Conservation (phyloP, 2,888 invertebrate species). For the Apotomis betuletana region DNA sequence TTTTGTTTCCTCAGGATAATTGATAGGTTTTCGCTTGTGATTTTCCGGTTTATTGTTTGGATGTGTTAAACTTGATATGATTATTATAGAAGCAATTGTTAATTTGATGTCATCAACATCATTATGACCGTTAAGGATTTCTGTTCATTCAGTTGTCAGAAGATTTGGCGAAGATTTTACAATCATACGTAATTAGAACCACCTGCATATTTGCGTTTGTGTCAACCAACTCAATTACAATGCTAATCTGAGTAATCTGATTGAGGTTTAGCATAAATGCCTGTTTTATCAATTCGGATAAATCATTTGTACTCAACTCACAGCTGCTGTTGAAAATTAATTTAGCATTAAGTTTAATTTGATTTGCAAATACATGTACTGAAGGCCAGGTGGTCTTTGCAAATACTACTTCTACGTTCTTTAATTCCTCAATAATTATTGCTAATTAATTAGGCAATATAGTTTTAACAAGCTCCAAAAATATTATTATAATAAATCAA, state of each 20-base stretch:
- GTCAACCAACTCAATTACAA: constrained; percentile 49
- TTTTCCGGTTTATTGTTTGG: not conserved
- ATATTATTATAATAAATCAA: too few species aligned
- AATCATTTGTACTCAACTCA: constrained; percentile 63
- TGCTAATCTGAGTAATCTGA: constrained; percentile 50
- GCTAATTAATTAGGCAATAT: not conserved
- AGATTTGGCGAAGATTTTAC: constrained; percentile 18
- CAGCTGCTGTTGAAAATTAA: constrained; percentile 64
- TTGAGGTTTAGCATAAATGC: constrained; percentile 56
- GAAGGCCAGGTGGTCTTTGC: constrained; percentile 7
- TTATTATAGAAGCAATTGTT: not conserved
- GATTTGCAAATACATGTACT: constrained; percentile 69
- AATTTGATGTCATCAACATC: not conserved
- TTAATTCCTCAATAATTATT: not conserved
- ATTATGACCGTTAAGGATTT: not conserved
- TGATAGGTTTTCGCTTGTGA: constrained; percentile 14
- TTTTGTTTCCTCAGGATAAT: constrained; percentile 14
- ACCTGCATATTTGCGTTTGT: constrained; percentile 16
- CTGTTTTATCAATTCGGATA: constrained; percentile 62
- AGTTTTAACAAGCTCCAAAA: too few species aligned
- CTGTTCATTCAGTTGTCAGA: constrained; percentile 14
- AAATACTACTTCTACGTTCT: not conserved
- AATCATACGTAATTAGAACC: not conserved
- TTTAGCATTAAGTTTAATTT: constrained; percentile 64
- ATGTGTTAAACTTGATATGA: not conserved